A percentile compares a stretch with the other conserved stretches of the same genome.
Evolutionary conservation across 2,113 vertebrate genomes (phyloP).

Genomic region (Cochlearius cochlearius): DNA sequence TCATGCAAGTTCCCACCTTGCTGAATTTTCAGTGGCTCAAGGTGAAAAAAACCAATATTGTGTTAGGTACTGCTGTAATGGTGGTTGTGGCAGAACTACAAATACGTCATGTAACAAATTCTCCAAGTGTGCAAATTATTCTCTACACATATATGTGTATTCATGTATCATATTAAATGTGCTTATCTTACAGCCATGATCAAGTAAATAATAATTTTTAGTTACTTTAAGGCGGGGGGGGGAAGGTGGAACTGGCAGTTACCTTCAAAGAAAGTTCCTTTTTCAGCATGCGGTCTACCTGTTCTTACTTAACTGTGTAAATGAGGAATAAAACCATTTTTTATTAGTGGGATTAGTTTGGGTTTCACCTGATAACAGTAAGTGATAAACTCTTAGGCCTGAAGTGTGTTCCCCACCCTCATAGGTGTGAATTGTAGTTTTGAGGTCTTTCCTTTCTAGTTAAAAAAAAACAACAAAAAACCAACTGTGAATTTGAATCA

Average conservation of each 20-base stretch:
- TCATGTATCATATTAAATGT: background rate
- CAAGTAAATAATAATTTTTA: background rate
- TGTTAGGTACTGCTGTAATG: background rate
- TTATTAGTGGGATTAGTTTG: background rate
- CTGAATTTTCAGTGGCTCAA: background rate
- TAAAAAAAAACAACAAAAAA: background rate
- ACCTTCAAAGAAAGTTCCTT: background rate
- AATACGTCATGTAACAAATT: background rate
- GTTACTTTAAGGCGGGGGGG: too few species aligned
- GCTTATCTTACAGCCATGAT: background rate
- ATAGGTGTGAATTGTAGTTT: background rate
- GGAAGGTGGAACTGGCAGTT: background rate
- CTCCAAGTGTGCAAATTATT: background rate
- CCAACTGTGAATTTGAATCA: background rate
- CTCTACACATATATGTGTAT: background rate
- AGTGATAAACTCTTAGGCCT: background rate
- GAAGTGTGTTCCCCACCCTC: background rate
- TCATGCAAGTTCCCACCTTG: background rate
- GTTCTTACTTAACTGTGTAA: background rate
- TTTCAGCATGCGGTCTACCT: background rate
- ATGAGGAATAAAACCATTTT: background rate
- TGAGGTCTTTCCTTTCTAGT: background rate
- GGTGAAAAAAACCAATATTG: background rate
- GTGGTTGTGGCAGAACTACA: background rate
- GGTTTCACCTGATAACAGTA: background rate